Evolutionary conservation across 2,797 vertebrate genomes (phyloP), one percentile per base, ranked within the genome.

Genomic region (Xenopus petersii): DNA sequence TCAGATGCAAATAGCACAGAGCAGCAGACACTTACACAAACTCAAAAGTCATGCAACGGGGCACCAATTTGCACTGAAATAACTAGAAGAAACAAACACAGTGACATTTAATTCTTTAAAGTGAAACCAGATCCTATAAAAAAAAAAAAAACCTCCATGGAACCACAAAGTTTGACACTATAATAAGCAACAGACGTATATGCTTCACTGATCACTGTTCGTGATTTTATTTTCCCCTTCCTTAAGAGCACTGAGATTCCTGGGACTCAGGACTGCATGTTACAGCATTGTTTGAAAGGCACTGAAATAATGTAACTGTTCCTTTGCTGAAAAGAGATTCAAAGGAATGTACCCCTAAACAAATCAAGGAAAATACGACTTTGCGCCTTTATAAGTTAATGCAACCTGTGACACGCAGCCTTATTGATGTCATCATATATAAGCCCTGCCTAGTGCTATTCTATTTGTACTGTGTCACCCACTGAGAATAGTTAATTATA

Each of bases 41-140:
- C 80, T 49, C 85, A 71, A 21, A 80, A 88, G 85, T 83, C 88
- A 84, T 83, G 72, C 83, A 81, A 16, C 0, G 64, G 79, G 71
- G 83, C 83, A 78, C 79, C 81, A 87, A 88, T 83, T 83, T 82
- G 79, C 81, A 80, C 80, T 86, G 84, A 81, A 88, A 87, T 83
- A 86, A 81, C 81, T 81, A 82, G 75, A 80, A 87, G 82, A 79
- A 88, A 85, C 83, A 87, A 84, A 90, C 86, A 82, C 17, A 87
- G 79, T 81, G 88, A 85, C 83, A 87, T 88, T 86, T 82, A 83
- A 88, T 87, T 86, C 77, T 81, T 81, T 81, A 88, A 87, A 90
- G 80, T 85, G 85, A 90, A 91, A 90, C 82, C 88, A 90, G 88
- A 88, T 81, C 85, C 84, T 75, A 75, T 70, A 75, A 84, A 85